Percentiles rank a stretch among this genome's conserved stretches.
Evolutionary conservation across 1,140 invertebrate species (phyloP).

Genomic region (Camponotus vicinus): DNA sequence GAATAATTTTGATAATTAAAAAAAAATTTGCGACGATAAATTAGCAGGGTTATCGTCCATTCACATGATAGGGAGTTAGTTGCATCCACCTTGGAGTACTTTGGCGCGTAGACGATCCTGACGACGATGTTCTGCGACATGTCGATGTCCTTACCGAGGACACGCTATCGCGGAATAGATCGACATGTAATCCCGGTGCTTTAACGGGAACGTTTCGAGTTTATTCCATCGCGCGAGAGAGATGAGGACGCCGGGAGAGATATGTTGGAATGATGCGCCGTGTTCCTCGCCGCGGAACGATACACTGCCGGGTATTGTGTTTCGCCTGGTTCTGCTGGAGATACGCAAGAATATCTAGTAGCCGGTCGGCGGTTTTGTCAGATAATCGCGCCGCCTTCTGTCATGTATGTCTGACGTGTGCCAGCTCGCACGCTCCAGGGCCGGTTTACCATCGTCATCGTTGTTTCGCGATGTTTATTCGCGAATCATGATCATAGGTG

Average conservation of each 20-base stretch:
- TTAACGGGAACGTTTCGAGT: constrained; percentile 60
- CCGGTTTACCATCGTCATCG: constrained; percentile 35
- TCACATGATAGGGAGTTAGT: neutral
- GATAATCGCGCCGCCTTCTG: constrained; percentile 54
- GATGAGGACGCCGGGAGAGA: constrained; percentile 30
- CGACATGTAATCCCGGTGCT: constrained; percentile 73
- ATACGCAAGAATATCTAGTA: constrained; percentile 64
- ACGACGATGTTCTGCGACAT: constrained; percentile 76
- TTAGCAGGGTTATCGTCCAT: neutral
- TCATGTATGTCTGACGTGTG: constrained; percentile 51
- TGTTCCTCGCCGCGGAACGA: constrained; percentile 53
- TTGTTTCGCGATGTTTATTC: constrained; percentile 52
- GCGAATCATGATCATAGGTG: constrained; percentile 11
- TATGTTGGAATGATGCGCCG: constrained; percentile 29
- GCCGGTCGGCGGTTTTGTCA: constrained; percentile 60
- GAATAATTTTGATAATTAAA: constrained; percentile 8
- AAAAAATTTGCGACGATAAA: neutral
- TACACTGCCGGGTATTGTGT: constrained; percentile 77
- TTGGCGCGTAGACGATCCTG: constrained; percentile 80
- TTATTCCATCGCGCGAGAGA: constrained; percentile 23
- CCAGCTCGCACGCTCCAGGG: constrained; percentile 32
- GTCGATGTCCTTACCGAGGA: constrained; percentile 29
- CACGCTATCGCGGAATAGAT: constrained; percentile 55
- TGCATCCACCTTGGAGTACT: constrained; percentile 72
- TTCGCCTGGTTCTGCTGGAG: constrained; percentile 61